Evolutionary conservation across 2,797 vertebrate species (phyloP).

Genomic region (Echiichthys vipera): DNA sequence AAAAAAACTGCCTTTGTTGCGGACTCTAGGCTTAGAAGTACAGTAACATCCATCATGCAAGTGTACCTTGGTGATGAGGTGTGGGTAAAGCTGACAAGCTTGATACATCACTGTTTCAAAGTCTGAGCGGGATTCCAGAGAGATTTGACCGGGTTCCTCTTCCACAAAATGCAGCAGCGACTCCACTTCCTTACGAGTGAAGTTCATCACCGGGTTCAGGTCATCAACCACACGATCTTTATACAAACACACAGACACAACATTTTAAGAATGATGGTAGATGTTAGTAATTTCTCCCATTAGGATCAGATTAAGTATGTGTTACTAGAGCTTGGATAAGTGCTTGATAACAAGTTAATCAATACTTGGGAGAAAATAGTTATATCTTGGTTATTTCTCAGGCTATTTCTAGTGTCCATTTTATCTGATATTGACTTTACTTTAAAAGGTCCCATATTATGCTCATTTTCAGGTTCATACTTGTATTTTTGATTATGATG

Average conservation of each 20-base stretch:
- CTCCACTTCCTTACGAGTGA: slow-evolving; percentile 97
- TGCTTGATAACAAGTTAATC: background rate
- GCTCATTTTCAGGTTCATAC: too few relatives aligned
- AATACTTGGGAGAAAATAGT: too few relatives aligned
- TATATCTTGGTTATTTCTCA: too few relatives aligned
- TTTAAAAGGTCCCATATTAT: too few relatives aligned
- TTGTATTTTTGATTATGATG: too few relatives aligned
- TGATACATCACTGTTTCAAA: slow-evolving; percentile 89
- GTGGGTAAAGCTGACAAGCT: slow-evolving; percentile 91
- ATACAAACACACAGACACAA: slow-evolving; percentile 22
- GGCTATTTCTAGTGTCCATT: too few relatives aligned
- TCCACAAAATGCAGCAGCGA: slow-evolving; percentile 98
- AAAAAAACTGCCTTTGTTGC: background rate
- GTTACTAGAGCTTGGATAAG: background rate
- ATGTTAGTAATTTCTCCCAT: background rate
- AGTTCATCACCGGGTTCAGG: slow-evolving; percentile 96
- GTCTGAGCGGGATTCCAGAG: slow-evolving; percentile 74
- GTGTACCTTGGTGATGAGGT: slow-evolving; percentile 96
- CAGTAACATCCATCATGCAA: background rate
- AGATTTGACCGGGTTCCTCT: slow-evolving; percentile 88
- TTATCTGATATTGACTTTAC: background rate
- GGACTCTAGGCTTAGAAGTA: background rate
- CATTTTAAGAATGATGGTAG: background rate
- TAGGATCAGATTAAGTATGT: background rate
- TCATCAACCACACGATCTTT: slow-evolving; percentile 98